Evolutionary conservation across 2,797 vertebrate species (phyloP).

Genomic region (Gorsachius magnificus): DNA sequence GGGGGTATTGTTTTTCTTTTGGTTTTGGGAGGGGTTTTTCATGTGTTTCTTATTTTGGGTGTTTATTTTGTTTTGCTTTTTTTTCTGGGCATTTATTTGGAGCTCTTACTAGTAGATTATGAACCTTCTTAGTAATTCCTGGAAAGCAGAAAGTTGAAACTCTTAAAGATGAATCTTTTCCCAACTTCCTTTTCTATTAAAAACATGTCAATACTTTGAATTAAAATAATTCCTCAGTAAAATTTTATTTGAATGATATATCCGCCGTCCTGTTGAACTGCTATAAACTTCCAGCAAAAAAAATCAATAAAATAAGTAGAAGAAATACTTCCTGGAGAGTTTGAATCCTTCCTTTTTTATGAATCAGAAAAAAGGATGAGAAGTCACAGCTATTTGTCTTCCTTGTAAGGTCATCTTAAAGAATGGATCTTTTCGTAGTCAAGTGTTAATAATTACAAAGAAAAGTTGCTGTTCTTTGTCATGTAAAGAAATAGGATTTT

Average conservation of each 20-base stretch:
- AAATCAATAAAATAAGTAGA: background rate
- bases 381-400: constrained; percentile 1
- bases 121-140: background rate
- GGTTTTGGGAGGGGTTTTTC: background rate
- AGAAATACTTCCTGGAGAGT: background rate
- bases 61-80: background rate
- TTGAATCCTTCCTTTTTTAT: background rate
- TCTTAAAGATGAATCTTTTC: background rate
- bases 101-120: background rate
- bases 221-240: background rate
- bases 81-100: background rate
- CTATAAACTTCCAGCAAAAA: background rate
- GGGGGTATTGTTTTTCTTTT: background rate
- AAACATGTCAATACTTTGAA: background rate
- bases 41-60: background rate
- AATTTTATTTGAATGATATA: background rate
- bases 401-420: background rate
- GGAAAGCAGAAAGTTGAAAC: background rate
- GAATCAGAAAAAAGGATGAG: background rate
- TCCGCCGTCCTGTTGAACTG: background rate
- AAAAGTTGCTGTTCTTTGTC: constrained; percentile 33
- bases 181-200: background rate
- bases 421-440: constrained; percentile 7
- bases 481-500: constrained; percentile 46
- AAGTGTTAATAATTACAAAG: constrained; percentile 40